Conservation (phyloP, 1,140 invertebrate genomes). For the Drosophila lowei region DNA sequence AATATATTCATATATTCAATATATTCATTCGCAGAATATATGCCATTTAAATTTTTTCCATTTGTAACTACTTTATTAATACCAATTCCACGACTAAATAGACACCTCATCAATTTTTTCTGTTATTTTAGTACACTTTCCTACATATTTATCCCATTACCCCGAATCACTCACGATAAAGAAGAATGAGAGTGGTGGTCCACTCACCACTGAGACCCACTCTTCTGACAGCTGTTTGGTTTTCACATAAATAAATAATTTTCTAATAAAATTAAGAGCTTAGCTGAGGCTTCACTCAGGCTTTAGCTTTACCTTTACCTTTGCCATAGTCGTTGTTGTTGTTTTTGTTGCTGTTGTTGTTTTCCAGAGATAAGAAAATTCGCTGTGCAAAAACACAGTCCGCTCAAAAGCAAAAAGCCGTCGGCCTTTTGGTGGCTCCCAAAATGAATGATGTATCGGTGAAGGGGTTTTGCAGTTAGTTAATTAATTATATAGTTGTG, state of each 20-base stretch:
- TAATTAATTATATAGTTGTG: background rate
- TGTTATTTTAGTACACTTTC: no score
- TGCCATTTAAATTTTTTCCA: no score
- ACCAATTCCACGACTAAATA: no score
- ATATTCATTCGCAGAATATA: no score
- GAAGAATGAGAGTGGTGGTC: background rate
- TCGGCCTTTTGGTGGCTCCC: conserved; percentile 34
- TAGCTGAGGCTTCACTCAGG: conserved; percentile 5
- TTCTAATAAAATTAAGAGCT: conserved; percentile 74
- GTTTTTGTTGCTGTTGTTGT: background rate
- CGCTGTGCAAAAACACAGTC: conserved; percentile 2
- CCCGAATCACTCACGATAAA: background rate
- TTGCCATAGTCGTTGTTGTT: conserved; percentile 56
- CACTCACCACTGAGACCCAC: no score
- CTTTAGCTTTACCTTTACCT: conserved; percentile 46
- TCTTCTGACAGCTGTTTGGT: conserved; percentile 4
- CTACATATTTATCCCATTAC: no score
- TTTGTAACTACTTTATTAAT: no score
- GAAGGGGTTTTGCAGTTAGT: background rate
- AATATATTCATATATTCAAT: no score
- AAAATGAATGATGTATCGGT: no score
- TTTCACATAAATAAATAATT: conserved; percentile 70
- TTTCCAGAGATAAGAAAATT: conserved; percentile 23
- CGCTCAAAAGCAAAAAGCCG: conserved; percentile 35
- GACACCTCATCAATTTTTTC: no score